Evolutionary conservation across 2,113 vertebrate species (phyloP).

Genomic region (Aegithalos caudatus): DNA sequence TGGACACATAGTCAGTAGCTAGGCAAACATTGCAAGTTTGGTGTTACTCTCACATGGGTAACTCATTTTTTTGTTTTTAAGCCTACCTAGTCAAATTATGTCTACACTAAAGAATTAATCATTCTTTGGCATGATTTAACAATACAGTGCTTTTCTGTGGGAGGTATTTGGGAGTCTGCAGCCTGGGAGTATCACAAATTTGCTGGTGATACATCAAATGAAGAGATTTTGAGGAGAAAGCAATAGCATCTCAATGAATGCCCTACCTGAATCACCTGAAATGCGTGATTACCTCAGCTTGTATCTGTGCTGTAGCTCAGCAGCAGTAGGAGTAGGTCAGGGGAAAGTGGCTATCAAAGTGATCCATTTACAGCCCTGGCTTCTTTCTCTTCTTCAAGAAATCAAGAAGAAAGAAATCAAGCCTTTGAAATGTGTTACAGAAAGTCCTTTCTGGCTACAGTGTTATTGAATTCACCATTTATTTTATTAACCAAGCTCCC

Average conservation of each 20-base stretch:
- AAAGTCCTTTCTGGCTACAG: not conserved
- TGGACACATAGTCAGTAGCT: not conserved
- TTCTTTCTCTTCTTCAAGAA: slow-evolving; percentile 4
- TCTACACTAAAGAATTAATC: not conserved
- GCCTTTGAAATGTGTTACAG: not conserved
- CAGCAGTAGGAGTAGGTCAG: not conserved
- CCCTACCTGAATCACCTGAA: not conserved
- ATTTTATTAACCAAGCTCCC: not conserved
- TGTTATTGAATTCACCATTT: slow-evolving; percentile 1
- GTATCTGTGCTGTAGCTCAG: not conserved
- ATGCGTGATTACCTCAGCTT: not conserved
- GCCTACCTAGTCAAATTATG: not conserved
- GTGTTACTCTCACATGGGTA: not conserved
- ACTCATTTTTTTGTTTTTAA: not conserved
- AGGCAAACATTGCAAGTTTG: not conserved
- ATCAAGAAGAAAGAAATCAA: not conserved
- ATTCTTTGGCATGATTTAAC: not conserved
- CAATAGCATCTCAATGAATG: not conserved
- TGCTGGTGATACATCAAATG: not conserved
- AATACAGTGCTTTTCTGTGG: not conserved
- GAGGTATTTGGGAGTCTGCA: not conserved
- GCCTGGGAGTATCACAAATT: not conserved
- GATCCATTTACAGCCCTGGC: not conserved
- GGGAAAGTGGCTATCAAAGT: slow-evolving; percentile 24
- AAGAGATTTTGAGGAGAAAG: not conserved